Percentiles rank a stretch among this genome's conserved stretches.
Evolutionary conservation across 2,113 vertebrate genomes (phyloP).

Genomic region (Rousettus leschenaultii): DNA sequence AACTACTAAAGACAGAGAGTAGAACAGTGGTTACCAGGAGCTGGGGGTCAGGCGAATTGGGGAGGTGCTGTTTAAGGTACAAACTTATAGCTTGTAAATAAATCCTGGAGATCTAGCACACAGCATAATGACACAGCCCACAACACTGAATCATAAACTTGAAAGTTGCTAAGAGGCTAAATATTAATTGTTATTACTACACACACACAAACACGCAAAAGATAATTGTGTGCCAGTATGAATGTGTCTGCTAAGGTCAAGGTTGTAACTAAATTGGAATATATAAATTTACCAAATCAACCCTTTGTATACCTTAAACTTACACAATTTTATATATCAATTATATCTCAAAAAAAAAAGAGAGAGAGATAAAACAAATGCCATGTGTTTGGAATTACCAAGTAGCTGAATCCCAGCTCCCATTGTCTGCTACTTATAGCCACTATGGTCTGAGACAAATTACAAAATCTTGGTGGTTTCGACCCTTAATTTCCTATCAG

Average conservation of each 20-base stretch:
- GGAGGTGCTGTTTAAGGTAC: background rate
- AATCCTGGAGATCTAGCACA: background rate
- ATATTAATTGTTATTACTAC: background rate
- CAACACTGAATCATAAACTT: accelerated
- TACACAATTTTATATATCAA: background rate
- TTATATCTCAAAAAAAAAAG: background rate
- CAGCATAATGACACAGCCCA: background rate
- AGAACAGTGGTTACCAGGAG: background rate
- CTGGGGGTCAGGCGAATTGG: no score
- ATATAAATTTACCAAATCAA: no score
- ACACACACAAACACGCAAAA: background rate
- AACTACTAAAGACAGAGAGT: background rate
- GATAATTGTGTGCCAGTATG: background rate
- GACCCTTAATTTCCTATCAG: background rate
- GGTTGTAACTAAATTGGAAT: background rate
- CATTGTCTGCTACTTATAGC: background rate
- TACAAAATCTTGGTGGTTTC: no score
- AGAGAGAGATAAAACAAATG: background rate
- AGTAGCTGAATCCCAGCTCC: background rate
- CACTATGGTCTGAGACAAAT: background rate
- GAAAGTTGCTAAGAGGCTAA: background rate
- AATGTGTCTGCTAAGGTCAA: background rate
- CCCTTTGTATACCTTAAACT: background rate
- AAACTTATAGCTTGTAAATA: background rate
- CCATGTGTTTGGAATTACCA: background rate